These are phyloP conservation scores for Scomber japonicus DNA, from an alignment of 2,113 vertebrate genomes.

Conservation along the genomic window DNA sequence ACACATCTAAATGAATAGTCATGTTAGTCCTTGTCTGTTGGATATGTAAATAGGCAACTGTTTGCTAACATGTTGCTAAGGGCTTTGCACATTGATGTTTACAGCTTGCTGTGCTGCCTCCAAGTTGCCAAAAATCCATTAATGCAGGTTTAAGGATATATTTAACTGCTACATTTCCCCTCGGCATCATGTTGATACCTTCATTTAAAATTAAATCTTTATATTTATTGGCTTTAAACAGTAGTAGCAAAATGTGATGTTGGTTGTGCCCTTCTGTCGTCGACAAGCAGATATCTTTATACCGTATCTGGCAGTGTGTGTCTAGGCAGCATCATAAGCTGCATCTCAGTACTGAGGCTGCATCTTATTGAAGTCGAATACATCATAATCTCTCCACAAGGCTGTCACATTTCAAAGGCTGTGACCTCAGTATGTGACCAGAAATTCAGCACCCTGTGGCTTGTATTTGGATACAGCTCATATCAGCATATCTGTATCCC, in stretches of 20 bases:
- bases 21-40: too few relatives aligned
- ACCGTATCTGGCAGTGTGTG: background rate
- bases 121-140: too few relatives aligned
- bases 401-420: constrained; percentile 17
- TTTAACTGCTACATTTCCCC: too few relatives aligned
- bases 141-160: too few relatives aligned
- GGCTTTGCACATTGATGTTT: too few relatives aligned
- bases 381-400: constrained; percentile 1
- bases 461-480: background rate
- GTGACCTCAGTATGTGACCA: background rate
- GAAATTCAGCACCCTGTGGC: background rate
- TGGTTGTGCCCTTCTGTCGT: background rate
- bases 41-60: too few relatives aligned
- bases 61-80: too few relatives aligned
- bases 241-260: background rate
- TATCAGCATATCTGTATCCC: background rate
- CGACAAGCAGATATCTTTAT: constrained; percentile 11
- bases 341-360: background rate
- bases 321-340: constrained; percentile 9
- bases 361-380: constrained; percentile 14
- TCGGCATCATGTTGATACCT: background rate
- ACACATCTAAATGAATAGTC: too few relatives aligned
- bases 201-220: background rate
- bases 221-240: background rate
- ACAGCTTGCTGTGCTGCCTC: too few relatives aligned